Base-by-base conservation (phyloP, 2,797 vertebrate genomes). In the Anisognathus igniventris region DNA sequence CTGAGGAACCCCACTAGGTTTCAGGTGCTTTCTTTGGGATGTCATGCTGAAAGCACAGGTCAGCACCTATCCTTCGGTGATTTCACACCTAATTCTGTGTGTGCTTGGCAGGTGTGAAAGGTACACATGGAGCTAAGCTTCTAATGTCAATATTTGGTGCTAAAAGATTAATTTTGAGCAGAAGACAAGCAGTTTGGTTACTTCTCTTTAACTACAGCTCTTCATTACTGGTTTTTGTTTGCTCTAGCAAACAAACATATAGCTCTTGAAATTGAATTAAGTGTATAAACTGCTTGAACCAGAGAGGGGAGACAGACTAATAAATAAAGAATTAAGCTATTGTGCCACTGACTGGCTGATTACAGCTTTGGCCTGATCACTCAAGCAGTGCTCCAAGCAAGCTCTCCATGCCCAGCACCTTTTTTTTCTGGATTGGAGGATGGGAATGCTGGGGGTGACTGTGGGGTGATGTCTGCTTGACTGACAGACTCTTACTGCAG, bases 111-210 rank as follows among this genome's bases (percentile, higher is more conserved):
- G 64, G 84, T 91, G 88, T 71, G 75, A 74, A 65, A 91, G 83
- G 66, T 47, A 92, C 66, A 11, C 13, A 1, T 61, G 77, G 72
- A 53, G 44, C 65, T 95, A 83, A 93, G 90, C 79, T 94, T 82
- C 56, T 61, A 58, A 42, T 84, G 83, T 84, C 90, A 95, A 67
- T 93, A 58, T 94, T 93, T 95, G 90, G 74, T 57, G 30, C 74
- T 96, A 80, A 93, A 94, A n/a, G 57, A 39, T 64, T 90, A 51
- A 47, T 82, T 83, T 40, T 65, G 51, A 82, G 58, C 23, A 60
- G 39, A 80, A 89, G 75, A 70, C 53, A 37, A 68, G 50, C 40
- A n/a, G 51, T 74, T 84, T 83, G 40, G 65, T 88, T 83, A 8
- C 65, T 89, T 65, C 33, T 58, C 20, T 88, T 25, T 67, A 30